phyloP scores from a whole-genome alignment of 2,797 vertebrate species.

The Acrossocheilus wenchowensis region DNA sequence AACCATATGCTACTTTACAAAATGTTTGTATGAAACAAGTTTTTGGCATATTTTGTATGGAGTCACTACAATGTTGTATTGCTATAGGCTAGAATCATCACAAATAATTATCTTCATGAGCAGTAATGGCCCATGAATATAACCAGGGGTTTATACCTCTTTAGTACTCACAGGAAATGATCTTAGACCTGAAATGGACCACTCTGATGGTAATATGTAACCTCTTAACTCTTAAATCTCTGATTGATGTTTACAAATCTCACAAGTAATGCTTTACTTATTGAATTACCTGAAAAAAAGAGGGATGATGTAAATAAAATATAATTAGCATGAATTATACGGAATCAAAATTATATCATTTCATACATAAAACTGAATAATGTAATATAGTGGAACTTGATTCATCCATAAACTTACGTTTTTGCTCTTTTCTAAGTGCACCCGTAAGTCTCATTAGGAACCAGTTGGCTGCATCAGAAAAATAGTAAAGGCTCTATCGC shows the following conservation, averaged over 20 bases:
- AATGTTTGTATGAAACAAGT: not conserved
- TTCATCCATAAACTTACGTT: constrained; percentile 3
- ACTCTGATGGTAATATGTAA: constrained; percentile 4
- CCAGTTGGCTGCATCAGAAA: constrained; percentile 10
- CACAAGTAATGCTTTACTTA: constrained; percentile 53
- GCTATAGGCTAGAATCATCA: not conserved
- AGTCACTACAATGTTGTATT: not conserved
- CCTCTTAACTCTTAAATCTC: constrained; percentile 33
- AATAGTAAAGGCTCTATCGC: constrained; percentile 26
- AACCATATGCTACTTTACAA: not conserved
- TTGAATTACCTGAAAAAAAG: constrained; percentile 54
- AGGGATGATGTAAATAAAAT: constrained; percentile 49
- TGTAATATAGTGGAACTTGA: constrained; percentile 36
- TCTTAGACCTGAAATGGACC: constrained; percentile 16
- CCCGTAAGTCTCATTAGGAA: constrained; percentile 47
- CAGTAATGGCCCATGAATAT: constrained; percentile 23
- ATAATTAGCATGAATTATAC: constrained; percentile 56
- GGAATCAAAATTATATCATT: constrained; percentile 53
- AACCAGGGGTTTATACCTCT: not conserved
- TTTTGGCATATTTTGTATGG: not conserved
- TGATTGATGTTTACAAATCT: constrained; percentile 57
- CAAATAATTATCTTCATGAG: not conserved
- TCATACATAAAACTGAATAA: constrained; percentile 53
- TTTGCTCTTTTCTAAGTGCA: constrained; percentile 32
- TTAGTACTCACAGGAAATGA: constrained; percentile 46